phyloP scores from a whole-genome alignment of 2,888 invertebrate species.

The Drosophila tanythrix region DNA sequence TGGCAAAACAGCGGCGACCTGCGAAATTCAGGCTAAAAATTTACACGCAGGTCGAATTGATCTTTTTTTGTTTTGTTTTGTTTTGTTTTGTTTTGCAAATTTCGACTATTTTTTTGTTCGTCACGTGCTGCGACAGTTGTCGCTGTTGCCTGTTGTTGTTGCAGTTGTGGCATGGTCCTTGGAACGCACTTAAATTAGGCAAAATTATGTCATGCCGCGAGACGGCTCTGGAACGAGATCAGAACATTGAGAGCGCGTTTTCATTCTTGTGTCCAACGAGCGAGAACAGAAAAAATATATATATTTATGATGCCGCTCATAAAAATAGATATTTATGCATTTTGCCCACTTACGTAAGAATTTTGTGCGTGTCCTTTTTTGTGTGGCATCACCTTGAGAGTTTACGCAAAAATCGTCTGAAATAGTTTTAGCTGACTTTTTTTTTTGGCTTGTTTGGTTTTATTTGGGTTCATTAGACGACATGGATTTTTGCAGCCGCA shows the following conservation, averaged over 20 bases:
- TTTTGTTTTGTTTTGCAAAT: slow-evolving; percentile 18
- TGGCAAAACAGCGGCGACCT: slow-evolving; percentile 39
- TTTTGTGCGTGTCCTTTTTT: slow-evolving; percentile 56
- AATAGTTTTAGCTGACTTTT: slow-evolving; percentile 59
- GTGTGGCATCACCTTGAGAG: slow-evolving; percentile 61
- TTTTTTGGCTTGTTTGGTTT: slow-evolving; percentile 30
- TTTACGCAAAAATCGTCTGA: slow-evolving; percentile 72
- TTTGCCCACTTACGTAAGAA: slow-evolving; percentile 71
- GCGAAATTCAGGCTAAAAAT: slow-evolving; percentile 69
- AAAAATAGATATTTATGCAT: slow-evolving; percentile 53
- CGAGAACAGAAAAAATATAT: slow-evolving; percentile 17
- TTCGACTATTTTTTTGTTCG: slow-evolving; percentile 54
- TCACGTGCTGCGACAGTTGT: slow-evolving; percentile 69
- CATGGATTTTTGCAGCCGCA: slow-evolving; percentile 39
- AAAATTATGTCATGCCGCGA: slow-evolving; percentile 76
- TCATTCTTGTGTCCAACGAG: slow-evolving; percentile 59
- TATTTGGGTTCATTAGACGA: slow-evolving; percentile 61
- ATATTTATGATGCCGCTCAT: slow-evolving; percentile 66
- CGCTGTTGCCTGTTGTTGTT: slow-evolving; percentile 25
- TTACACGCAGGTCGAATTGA: slow-evolving; percentile 29
- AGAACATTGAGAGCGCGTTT: slow-evolving; percentile 77
- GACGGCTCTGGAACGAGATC: slow-evolving; percentile 71
- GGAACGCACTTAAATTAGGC: slow-evolving; percentile 66
- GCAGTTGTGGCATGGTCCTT: slow-evolving; percentile 55
- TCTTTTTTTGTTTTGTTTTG: slow-evolving; percentile 28